Percentiles rank a stretch among this genome's conserved stretches.
phyloP scores from a whole-genome alignment of 2,888 invertebrate genomes.

The Leptopilina drosophilae region DNA sequence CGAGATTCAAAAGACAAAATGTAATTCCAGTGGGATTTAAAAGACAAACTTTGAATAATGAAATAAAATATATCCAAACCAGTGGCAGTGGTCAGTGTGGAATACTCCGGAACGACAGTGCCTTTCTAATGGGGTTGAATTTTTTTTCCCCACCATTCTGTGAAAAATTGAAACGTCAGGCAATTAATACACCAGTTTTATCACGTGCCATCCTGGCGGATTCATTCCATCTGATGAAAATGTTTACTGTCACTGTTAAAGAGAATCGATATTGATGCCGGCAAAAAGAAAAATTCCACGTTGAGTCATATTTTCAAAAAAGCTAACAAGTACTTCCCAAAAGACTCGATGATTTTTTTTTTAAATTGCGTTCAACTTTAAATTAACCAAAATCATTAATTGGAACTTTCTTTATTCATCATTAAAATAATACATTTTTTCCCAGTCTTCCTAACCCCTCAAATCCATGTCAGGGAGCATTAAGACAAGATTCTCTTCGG shows the following conservation, averaged over 20 bases:
- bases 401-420: no score
- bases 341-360: no score
- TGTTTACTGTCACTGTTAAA: constrained; percentile 14
- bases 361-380: no score
- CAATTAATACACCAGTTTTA: constrained; percentile 34
- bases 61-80: constrained; percentile 9
- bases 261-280: constrained; percentile 21
- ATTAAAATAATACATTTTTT: no score
- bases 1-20: no score
- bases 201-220: constrained; percentile 10
- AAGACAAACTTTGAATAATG: constrained; percentile 10
- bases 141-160: background rate
- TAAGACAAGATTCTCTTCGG: no score
- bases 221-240: constrained; percentile 24
- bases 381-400: no score
- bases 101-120: background rate
- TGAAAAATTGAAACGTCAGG: constrained; percentile 32
- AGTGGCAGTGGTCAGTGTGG: background rate
- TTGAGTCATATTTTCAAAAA: background rate
- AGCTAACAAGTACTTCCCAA: no score
- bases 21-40: no score
- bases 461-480: no score
- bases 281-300: background rate
- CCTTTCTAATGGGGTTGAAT: background rate
- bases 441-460: no score